phyloP scores from a whole-genome alignment of 2,797 vertebrate species.

The Sebastolobus altivelis region DNA sequence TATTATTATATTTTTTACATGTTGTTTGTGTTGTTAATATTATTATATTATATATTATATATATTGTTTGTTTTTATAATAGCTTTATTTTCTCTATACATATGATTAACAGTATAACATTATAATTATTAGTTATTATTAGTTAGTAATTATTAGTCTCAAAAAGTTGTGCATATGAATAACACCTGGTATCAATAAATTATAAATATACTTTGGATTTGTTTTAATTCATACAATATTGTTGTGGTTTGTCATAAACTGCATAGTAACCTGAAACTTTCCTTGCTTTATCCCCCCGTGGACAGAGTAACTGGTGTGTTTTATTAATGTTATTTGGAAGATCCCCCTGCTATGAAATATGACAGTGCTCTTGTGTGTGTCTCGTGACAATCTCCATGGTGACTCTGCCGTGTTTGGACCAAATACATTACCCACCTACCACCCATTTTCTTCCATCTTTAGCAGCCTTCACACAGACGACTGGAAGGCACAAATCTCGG shows the following conservation, averaged over 20 bases:
- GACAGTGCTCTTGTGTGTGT: conserved; percentile 44
- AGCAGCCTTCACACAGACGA: conserved; percentile 34
- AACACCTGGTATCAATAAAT: not conserved
- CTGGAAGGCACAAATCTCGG: conserved; percentile 60
- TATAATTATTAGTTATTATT: not conserved
- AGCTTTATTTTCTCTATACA: no score
- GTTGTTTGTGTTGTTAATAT: no score
- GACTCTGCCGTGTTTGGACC: conserved; percentile 53
- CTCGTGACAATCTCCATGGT: conserved; percentile 55
- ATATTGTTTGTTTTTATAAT: no score
- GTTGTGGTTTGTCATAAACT: not conserved
- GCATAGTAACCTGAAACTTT: not conserved
- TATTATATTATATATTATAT: no score
- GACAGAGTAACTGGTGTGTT: not conserved
- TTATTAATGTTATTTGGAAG: conserved; percentile 40
- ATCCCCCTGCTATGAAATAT: conserved; percentile 28
- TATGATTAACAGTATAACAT: no score
- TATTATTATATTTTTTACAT: no score
- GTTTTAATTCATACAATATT: not conserved
- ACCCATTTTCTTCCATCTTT: conserved; percentile 40
- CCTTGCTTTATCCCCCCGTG: not conserved
- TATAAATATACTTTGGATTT: not conserved
- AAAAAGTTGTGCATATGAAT: not conserved
- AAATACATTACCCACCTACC: conserved; percentile 53
- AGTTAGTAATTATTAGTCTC: not conserved